Conservation (phyloP, 2,888 invertebrate genomes). For the Xanthia icteritia region DNA sequence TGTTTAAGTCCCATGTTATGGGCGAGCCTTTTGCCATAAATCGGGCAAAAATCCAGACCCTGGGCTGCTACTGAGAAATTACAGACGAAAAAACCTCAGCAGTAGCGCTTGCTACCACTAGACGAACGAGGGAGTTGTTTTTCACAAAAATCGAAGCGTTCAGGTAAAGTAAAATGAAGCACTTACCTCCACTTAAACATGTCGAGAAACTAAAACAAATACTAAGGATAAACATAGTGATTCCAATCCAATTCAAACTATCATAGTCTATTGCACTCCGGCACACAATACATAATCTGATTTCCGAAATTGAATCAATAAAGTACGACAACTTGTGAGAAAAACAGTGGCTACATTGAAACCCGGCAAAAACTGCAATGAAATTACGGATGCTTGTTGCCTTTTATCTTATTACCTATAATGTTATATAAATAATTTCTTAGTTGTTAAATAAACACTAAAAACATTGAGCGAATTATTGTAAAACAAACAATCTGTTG, state of each 20-base stretch:
- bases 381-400: no score
- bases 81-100: neutral
- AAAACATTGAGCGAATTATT: neutral
- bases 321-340: neutral
- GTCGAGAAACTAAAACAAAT: conserved; percentile 16
- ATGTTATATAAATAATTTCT: neutral
- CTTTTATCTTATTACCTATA: neutral
- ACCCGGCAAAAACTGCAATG: neutral
- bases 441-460: neutral
- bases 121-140: neutral
- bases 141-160: neutral
- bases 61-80: neutral
- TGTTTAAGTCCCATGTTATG: neutral
- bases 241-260: neutral
- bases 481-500: neutral
- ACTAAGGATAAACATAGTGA: conserved; percentile 11
- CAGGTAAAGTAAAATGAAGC: neutral
- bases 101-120: neutral
- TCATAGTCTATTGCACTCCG: neutral
- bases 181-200: conserved; percentile 31
- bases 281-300: neutral
- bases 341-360: neutral
- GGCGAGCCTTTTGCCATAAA: neutral
- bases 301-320: neutral
- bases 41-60: neutral